phyloP scores from a whole-genome alignment of 2,113 vertebrate genomes.

The Athene noctua region DNA sequence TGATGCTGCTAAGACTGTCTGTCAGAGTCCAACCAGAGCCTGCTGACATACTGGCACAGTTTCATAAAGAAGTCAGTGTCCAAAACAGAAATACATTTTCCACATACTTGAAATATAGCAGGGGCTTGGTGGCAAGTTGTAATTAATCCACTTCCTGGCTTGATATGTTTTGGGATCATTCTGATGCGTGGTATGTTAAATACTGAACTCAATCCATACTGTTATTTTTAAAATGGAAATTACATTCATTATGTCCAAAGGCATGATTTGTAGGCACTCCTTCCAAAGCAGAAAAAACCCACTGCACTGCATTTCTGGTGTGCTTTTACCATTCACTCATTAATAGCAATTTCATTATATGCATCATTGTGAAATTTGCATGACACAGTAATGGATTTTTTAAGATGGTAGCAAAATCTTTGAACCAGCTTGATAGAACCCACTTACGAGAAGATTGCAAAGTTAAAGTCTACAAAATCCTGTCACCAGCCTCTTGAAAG shows the following conservation, averaged over 20 bases:
- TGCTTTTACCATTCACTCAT: constrained; percentile 31
- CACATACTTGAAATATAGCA: background rate
- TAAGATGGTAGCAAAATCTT: constrained; percentile 31
- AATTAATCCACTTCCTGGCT: constrained; percentile 38
- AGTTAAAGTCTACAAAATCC: background rate
- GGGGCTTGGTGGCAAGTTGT: background rate
- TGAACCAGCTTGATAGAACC: background rate
- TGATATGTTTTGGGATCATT: constrained; percentile 10
- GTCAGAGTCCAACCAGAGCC: background rate
- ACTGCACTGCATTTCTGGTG: background rate
- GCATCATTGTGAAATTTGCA: background rate
- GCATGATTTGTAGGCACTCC: background rate
- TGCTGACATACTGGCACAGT: constrained; percentile 1
- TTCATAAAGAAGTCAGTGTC: constrained; percentile 31
- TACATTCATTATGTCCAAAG: background rate
- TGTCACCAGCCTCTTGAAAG: background rate
- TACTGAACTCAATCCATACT: background rate
- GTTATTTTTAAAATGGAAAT: background rate
- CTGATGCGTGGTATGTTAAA: background rate
- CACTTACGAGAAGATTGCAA: constrained; percentile 27
- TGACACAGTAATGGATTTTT: background rate
- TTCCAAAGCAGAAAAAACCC: background rate
- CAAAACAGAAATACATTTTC: constrained; percentile 19
- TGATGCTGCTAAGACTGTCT: background rate
- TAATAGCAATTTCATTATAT: constrained; percentile 27